Percentiles rank a stretch among this genome's conserved stretches.
Conservation (phyloP, 2,113 vertebrate species). For the Geococcyx californianus region DNA sequence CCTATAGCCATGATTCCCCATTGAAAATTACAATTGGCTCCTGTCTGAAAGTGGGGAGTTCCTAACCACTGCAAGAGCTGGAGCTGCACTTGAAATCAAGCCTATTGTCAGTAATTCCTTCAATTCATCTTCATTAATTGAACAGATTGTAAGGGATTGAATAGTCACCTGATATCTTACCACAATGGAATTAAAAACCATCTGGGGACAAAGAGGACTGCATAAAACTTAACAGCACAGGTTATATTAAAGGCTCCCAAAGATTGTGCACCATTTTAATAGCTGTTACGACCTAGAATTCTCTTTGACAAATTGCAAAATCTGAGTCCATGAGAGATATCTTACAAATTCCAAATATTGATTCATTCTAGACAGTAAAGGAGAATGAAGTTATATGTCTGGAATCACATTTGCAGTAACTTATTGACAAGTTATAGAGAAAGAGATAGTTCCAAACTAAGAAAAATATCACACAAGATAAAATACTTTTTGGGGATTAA, state of each 20-base stretch:
- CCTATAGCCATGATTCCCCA: not conserved
- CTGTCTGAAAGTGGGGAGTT: not conserved
- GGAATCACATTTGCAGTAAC: not conserved
- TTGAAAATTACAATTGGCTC: not conserved
- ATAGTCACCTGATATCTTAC: not conserved
- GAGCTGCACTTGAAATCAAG: not conserved
- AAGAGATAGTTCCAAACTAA: not conserved
- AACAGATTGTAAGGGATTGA: not conserved
- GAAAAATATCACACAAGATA: not conserved
- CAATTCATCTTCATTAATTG: not conserved
- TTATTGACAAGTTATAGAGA: not conserved
- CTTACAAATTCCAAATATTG: not conserved
- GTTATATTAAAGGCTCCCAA: not conserved
- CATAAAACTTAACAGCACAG: not conserved
- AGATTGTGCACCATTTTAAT: not conserved
- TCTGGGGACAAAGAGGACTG: not conserved
- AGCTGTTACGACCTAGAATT: not conserved
- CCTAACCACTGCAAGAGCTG: not conserved
- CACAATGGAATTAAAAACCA: not conserved
- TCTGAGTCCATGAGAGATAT: not conserved
- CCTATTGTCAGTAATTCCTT: not conserved
- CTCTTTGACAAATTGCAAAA: not conserved
- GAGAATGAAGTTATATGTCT: not conserved
- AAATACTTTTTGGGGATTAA: not conserved
- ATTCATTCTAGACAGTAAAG: not conserved